Conservation (phyloP, 2,888 invertebrate species). For the Empis stercorea region DNA sequence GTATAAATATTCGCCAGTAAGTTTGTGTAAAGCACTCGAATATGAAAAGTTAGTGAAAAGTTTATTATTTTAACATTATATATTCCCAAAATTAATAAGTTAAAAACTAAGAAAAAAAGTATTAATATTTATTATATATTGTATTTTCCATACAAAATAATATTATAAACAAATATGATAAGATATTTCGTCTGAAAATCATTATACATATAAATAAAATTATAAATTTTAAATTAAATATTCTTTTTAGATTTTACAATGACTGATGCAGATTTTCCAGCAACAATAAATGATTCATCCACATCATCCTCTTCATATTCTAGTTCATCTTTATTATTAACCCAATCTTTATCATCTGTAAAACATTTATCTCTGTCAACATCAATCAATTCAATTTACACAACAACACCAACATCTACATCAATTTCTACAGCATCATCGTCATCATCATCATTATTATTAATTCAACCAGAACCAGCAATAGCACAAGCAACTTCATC, state of each 20-base stretch:
- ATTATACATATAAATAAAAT: too few relatives aligned
- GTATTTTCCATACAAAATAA: too few relatives aligned
- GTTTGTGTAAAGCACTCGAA: too few relatives aligned
- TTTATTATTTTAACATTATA: too few relatives aligned
- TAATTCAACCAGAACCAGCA: conserved; percentile 12
- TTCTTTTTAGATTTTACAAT: conserved; percentile 24
- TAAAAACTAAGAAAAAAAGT: too few relatives aligned
- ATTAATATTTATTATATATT: too few relatives aligned
- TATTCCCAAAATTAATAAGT: too few relatives aligned
- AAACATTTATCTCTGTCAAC: conserved; percentile 5
- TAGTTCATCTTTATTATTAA: conserved; percentile 1
- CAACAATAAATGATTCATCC: conserved; percentile 9
- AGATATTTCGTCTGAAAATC: too few relatives aligned
- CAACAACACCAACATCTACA: conserved; percentile 1
- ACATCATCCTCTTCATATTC: not conserved
- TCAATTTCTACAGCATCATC: conserved; percentile 9
- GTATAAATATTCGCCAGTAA: too few relatives aligned
- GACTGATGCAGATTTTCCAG: conserved; percentile 20
- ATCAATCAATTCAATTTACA: conserved; percentile 7
- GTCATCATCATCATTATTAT: conserved; percentile 12
- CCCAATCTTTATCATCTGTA: not conserved
- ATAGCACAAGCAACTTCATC: conserved; percentile 9
- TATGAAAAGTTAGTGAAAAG: too few relatives aligned
- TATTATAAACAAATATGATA: too few relatives aligned
- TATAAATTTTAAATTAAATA: too few relatives aligned